Evolutionary conservation across 2,888 invertebrate genomes (phyloP), one percentile per base, ranked within the genome.

Genomic region (Oxytorus armatus): DNA sequence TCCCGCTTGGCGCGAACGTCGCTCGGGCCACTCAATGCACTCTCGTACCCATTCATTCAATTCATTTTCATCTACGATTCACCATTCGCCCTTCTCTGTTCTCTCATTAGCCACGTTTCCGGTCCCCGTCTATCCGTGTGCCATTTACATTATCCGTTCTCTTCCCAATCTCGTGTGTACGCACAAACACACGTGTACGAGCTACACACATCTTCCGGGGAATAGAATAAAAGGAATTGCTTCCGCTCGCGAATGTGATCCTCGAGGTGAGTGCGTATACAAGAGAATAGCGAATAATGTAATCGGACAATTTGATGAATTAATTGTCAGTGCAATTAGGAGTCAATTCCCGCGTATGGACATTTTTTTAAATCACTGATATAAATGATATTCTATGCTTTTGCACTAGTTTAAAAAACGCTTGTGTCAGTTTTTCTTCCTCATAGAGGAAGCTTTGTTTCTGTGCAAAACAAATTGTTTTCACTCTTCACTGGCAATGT

Each of bases 11-110:
- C 90, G 89, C 90, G 90, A 88, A 86, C 85, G 85, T 75, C 75
- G 77, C 78, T 78, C 68, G 57, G 66, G 79, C 73, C 88, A 91
- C 91, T 91, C 86, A 88, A 89, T 84, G 55, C 72, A 80, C 80
- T 80, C 80, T 68, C 76, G 76, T 77, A 73, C 89, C 87, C 85
- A 90, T 90, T 91, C 90, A 87, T 87, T 90, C 90, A 91, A 91
- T 92, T 91, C 90, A 90, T 91, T 91, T 90, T 90, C 89, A 90
- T 91, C 89, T 90, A 86, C 89, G 86, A 90, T 88, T 90, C 87
- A 85, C 85, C 85, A 82, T 87, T 85, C 87, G 88, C 88, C 89
- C 89, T 88, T 86, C n/a, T 89, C 87, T 88, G 86, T 89, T 89
- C 89, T 88, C 87, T 91, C 90, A 88, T 91, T 91, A 90, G 81